Evolutionary conservation across 2,113 vertebrate genomes (phyloP).

Genomic region (Notechis scutatus): DNA sequence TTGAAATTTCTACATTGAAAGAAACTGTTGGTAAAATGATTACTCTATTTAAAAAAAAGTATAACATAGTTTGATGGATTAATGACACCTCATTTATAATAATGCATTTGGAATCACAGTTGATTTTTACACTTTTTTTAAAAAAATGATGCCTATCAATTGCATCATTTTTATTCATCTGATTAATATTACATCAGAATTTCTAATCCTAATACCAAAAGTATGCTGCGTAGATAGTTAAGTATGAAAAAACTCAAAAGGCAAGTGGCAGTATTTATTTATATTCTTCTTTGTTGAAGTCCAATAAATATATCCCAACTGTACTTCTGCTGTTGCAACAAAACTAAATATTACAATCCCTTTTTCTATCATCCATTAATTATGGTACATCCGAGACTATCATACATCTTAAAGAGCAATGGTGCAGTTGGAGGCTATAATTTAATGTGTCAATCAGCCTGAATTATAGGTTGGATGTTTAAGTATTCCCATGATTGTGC

Average conservation of each 20-base stretch:
- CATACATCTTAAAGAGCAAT: conserved; percentile 58
- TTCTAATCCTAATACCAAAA: conserved; percentile 71
- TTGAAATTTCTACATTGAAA: conserved; percentile 47
- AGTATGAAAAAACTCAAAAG: conserved; percentile 65
- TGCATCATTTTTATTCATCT: conserved; percentile 72
- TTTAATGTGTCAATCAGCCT: conserved; percentile 45
- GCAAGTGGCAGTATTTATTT: conserved; percentile 70
- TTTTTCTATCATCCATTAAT: conserved; percentile 60
- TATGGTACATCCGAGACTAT: conserved; percentile 50
- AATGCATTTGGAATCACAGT: conserved; percentile 61
- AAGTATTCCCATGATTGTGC: conserved; percentile 41
- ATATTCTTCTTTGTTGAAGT: conserved; percentile 69
- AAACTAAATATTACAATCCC: conserved; percentile 66
- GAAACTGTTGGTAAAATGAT: conserved; percentile 37
- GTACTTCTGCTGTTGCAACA: conserved; percentile 61
- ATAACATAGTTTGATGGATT: conserved; percentile 63
- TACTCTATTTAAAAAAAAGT: conserved; percentile 53
- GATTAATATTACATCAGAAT: conserved; percentile 76
- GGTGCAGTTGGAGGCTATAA: conserved; percentile 19
- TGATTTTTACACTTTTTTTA: conserved; percentile 69
- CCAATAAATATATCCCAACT: conserved; percentile 69
- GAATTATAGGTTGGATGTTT: conserved; percentile 56
- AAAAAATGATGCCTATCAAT: neutral
- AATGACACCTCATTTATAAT: conserved; percentile 60
- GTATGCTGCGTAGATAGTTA: conserved; percentile 63